Base-by-base conservation (phyloP, 2,797 vertebrate species). In the Siniperca undulata region DNA sequence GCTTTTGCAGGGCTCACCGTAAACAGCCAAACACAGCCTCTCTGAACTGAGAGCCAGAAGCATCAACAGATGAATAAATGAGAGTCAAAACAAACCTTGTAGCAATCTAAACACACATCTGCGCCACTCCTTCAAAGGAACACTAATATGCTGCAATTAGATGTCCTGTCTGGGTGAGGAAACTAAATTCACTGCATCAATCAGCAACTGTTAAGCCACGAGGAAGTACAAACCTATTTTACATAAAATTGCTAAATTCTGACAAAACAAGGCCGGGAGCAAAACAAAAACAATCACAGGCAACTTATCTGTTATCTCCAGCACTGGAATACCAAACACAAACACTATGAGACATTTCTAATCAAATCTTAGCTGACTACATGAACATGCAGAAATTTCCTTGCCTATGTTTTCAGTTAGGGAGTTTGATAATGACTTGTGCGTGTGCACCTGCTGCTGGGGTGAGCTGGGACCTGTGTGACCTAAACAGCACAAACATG, bases 1-100 rank as follows among this genome's bases (percentile, higher is more conserved):
- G 65, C 77, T 82, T 86, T 69, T 58, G 44, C 64, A 52, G 61
- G 67, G 55, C 66, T 85, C 78, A n/a, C 38, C 5, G 30, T 73
- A 68, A 85, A 86, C 58, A 76, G 64, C 53, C 9, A 50, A 81
- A 82, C 80, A 62, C 65, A 60, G 77, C 58, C 78, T 79, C 74
- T 78, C 62, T 82, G 42, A 81, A 81, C 64, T 1, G 56, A 87
- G 79, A 88, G 88, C 91, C 85, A 74, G 87, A 75, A 89, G 88
- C 90, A 82, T 87, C 79, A 89, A 88, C 81, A 86, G 72, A 88
- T 80, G 75, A 92, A 91, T 74, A 85, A 89, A 78, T 65, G 70
- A 60, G 73, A 87, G 77, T 86, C 87, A 89, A 88, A 91, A 91
- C 84, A 91, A 89, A 87, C 78, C 85, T 77, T 34, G 76, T 36